Evolutionary conservation across 2,113 vertebrate species (phyloP), one percentile per base, ranked within the genome.

Genomic region (Hypomesus transpacificus): DNA sequence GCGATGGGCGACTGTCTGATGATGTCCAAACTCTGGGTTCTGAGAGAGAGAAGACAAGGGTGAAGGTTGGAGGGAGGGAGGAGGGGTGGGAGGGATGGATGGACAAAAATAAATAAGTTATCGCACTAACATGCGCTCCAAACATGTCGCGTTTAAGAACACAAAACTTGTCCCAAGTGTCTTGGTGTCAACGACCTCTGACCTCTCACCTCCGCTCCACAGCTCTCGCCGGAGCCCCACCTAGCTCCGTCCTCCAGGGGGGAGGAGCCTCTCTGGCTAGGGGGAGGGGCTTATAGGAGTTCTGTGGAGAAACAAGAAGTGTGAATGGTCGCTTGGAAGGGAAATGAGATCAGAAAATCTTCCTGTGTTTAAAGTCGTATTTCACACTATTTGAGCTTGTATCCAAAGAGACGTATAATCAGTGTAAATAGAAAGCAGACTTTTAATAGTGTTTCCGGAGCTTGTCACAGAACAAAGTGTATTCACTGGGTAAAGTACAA

Each of bases 121-220:
- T 4, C 6, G 31, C 31, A 34, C 6, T 1, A 46, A 46, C 39
- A 46, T 11, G 9, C 9, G 39, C 39, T 46, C 39, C 39, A 46
- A 46, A 46, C 9, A 46, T 46, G 7, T 39, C 3, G 7, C 1
- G 39, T 46, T 11, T 46, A 11, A 46, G 39, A 46, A 8, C 39
- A 46, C 39, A 46, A 6, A 46, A 1, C 9, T 6, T 46, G 39
- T 46, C 9, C 8, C 39, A 46, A 6, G 39, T 46, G 39, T 46
- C 9, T 46, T 46, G 9, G 39, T 46, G 58, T 17, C 26, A n/a
- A 50, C 6, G 20, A 17, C 3, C 21, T 46, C 57, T 16, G 16
- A 22, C 14, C 1, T 75, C 83, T 86, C 67, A 91, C 91, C 90
- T 90, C 18, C 80, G 87, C n/a, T 90, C 89, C 14, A 63, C 68